Evolutionary conservation across 2,113 vertebrate genomes (phyloP), one percentile per base, ranked within the genome.

Genomic region (Scartelaos histophorus): DNA sequence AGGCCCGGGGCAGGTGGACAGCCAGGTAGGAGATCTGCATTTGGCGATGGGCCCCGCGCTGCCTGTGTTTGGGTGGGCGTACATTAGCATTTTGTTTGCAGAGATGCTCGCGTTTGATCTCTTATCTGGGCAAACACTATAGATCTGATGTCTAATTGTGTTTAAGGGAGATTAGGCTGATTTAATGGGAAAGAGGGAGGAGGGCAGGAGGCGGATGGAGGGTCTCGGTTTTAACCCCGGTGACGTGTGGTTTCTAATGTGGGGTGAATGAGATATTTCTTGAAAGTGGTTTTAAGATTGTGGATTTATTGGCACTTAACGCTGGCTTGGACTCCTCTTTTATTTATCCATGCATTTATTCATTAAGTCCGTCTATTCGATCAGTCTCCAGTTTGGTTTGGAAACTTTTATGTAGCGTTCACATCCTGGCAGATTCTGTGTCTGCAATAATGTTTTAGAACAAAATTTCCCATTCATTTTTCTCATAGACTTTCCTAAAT

Each of bases 11-110:
- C 78, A 84, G 87, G 89, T 92, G 85, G 92, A 87, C 84, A 78
- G 86, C 89, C 90, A 92, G 92, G 93, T 93, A 92, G 92, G 93
- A 92, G 88, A 93, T 94, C 91, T 90, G 91, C 91, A 92, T 92
- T 88, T 86, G 83, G 75, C 77, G 24, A 69, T 68, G 81, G 65
- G 38, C 81, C 68, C 51, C 81, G 57, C 80, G 82, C 90, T 82
- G 74, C 74, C 80, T 10, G 38, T 10, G 38, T 84, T 71, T 88
- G 77, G 80, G 86, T 75, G 86, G 72, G 80, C 79, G 57, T 25
- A 69, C 54, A 91, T 92, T 92, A 86, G 80, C 89, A 93, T 91
- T 90, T 85, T 83, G 82, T 88, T 85, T 90, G 82, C 83, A 70
- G 81, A 80, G 76, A 84, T 53, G 43, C 72, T 67, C 83, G 75